Evolutionary conservation across 2,888 invertebrate species (phyloP), one percentile per base, ranked within the genome.

Genomic region (Fragum fragum): DNA sequence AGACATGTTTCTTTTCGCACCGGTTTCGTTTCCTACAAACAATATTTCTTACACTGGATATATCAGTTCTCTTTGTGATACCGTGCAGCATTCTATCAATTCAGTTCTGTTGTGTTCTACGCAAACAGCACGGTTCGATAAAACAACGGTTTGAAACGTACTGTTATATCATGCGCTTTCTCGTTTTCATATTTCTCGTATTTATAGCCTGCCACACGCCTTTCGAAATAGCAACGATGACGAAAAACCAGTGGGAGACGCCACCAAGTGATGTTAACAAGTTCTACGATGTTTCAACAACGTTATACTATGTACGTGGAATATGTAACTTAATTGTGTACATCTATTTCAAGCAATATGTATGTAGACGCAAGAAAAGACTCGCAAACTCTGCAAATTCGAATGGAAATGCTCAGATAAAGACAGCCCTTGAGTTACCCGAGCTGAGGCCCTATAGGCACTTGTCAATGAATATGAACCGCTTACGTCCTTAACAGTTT

Each of bases 331-430:
- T 92, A 18, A 80, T 87, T 55, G 90, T 92, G n/a, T 92, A 91
- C 73, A 87, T 90, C 0, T 90, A 90, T 59, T 91, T 91, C 63
- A 88, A 91, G 26, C 91, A 91, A 72, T 91, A 91, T 79, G 91
- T 92, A 23, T 91, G 90, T 32, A 83, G 83, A 55, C 86, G 86
- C 18, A 80, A 75, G 73, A 61, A 68, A 52, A 68, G 63, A 23
- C 55, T 74, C 16, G 70, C 75, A 11, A 69, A 66, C 18, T 32
- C 72, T 1, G 53, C 55, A n/a, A 75, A 63, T 23, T 9, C 26
- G 5, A 52, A 53, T 23, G 39, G 47, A 14, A 55, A 55, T 39
- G 26, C 52, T 42, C 47, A 57, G 9, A 42, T 66, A 2, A 78
- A 78, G 18, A 69, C 53, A 2, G 21, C 55, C 9, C 16, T 79